These are phyloP conservation scores for Drosophila kepulauana DNA, from an alignment of 1,140 invertebrate genomes.

Conservation along the genomic window DNA sequence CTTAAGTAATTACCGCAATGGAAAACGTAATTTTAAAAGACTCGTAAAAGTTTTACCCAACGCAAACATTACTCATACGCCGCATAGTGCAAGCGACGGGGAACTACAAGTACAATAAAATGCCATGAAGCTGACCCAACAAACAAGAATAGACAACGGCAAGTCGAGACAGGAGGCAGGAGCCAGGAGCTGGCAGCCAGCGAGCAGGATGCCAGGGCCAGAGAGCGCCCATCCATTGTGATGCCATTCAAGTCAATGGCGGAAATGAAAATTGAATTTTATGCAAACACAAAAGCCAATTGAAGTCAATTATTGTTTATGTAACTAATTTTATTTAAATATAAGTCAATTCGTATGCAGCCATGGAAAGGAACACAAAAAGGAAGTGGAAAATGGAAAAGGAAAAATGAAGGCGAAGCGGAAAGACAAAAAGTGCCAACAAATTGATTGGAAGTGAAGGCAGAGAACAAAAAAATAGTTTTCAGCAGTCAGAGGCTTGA, in stretches of 20 bases:
- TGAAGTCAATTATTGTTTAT: conserved; percentile 77
- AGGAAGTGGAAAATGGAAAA: conserved; percentile 7
- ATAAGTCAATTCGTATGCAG: conserved; percentile 53
- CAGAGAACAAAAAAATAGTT: neutral
- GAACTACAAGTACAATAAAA: conserved; percentile 17
- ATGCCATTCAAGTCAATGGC: conserved; percentile 48
- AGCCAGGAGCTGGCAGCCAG: no score
- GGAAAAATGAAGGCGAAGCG: conserved; percentile 7
- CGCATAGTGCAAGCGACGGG: neutral
- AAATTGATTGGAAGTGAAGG: conserved; percentile 36
- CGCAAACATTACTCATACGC: conserved; percentile 17
- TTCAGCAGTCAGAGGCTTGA: conserved; percentile 11
- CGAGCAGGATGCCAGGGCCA: neutral
- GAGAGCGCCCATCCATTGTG: conserved; percentile 38
- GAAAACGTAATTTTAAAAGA: neutral
- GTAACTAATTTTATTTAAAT: conserved; percentile 78
- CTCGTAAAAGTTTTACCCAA: neutral
- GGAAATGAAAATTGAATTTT: conserved; percentile 75
- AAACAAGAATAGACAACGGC: conserved; percentile 21
- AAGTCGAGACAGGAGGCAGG: neutral
- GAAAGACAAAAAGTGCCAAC: conserved; percentile 8
- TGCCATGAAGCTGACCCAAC: conserved; percentile 24
- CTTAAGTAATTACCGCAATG: conserved; percentile 4
- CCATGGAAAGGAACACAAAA: neutral
- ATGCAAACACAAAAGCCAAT: conserved; percentile 73